Evolutionary conservation across 2,113 vertebrate species (phyloP), one percentile per base, ranked within the genome.

Genomic region (Pleuronectes platessa): DNA sequence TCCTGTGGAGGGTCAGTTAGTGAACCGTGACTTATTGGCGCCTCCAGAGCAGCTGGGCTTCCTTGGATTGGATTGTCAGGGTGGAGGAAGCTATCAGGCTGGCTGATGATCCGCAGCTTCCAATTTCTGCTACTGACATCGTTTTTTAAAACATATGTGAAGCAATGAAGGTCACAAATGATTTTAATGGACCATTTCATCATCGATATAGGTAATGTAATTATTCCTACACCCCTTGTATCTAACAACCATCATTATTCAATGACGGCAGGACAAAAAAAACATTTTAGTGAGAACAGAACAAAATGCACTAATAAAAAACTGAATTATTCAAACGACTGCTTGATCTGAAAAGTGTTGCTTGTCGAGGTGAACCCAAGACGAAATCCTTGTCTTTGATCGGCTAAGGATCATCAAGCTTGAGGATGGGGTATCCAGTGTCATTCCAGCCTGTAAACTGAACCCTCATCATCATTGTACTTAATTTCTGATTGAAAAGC

Each of bases 11-110:
- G 76, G 71, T 77, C 79, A 72, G 31, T 27, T 61, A 62, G 20
- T 73, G 62, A 87, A 70, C 65, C 73, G 24, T 75, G 70, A 45
- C 81, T 84, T 77, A 82, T 81, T 71, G 61, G 71, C 61, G 65
- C 59, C 66, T 65, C 69, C 68, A 59, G 78, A 86, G 78, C 78
- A 88, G 80, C 75, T 82, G 85, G 81, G 45, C 31, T 55, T 24
- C 10, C 51, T 40, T 26, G 61, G 74, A 70, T 49, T 71, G 55
- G 71, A 63, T 71, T 62, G 53, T 73, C 24, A 31, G 68, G 17
- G 17, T 20, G 45, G 37, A 68, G 45, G 56, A 85, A 68, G 40
- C 51, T 62, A 76, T 76, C 60, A 62, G 27, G 54, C 31, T 68
- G 61, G 60, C 53, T 54, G 65, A 72, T 72, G 59, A 75, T 82